Evolutionary conservation across 2,113 vertebrate genomes (phyloP).

Genomic region (Salvator merianae): DNA sequence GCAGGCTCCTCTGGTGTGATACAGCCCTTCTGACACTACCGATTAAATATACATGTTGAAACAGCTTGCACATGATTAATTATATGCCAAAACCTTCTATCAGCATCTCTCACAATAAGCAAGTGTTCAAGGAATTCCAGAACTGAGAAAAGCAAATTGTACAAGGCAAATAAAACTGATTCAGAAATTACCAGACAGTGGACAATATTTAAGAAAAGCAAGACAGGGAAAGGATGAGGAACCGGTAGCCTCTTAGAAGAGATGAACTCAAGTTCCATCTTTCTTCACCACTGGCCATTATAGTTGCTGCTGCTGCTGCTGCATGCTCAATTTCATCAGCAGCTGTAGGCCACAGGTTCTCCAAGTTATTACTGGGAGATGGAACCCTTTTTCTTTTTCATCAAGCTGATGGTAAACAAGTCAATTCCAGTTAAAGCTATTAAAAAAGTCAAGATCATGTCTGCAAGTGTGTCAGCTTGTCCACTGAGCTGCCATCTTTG

Average conservation of each 20-base stretch:
- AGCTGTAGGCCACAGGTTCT: not conserved
- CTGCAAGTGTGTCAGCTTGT: not conserved
- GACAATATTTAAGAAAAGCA: not conserved
- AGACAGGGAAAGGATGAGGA: not conserved
- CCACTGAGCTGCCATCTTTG: too few relatives aligned
- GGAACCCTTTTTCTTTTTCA: not conserved
- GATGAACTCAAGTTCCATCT: not conserved
- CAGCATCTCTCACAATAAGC: too few relatives aligned
- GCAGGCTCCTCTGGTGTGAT: not conserved
- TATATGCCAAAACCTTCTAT: not conserved
- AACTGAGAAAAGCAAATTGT: not conserved
- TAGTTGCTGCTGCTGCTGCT: not conserved
- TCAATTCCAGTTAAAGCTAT: not conserved
- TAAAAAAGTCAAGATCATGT: not conserved
- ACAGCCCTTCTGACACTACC: not conserved
- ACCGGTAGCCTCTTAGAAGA: not conserved
- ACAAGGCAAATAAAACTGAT: not conserved
- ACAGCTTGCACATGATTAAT: not conserved
- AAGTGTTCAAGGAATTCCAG: not conserved
- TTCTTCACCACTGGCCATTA: not conserved
- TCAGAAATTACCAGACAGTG: too few relatives aligned
- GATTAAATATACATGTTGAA: too few relatives aligned
- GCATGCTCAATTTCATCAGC: not conserved
- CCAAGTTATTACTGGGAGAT: not conserved
- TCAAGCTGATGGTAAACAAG: not conserved